Evolutionary conservation across 2,888 invertebrate species (phyloP).

Genomic region (Blomia tropicalis): DNA sequence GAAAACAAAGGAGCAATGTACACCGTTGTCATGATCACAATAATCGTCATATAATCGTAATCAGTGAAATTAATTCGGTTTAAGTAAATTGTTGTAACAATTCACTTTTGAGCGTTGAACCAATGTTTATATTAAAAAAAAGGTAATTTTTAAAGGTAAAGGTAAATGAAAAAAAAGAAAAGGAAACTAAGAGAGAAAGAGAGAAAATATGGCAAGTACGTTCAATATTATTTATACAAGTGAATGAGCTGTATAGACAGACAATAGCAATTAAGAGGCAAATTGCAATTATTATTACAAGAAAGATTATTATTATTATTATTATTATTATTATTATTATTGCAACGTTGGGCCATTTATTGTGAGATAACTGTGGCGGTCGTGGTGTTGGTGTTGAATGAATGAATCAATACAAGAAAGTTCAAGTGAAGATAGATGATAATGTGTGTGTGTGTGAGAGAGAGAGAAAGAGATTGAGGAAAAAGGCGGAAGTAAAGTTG

Average conservation of each 20-base stretch:
- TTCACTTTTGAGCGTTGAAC: too few species aligned
- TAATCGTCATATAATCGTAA: neutral
- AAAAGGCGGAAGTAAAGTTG: neutral
- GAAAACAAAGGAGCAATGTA: too few species aligned
- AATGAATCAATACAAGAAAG: neutral
- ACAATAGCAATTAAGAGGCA: conserved; percentile 11
- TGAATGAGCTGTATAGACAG: neutral
- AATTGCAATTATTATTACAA: neutral
- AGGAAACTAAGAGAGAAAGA: neutral
- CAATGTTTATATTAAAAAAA: neutral
- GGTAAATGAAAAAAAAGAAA: conserved; percentile 4
- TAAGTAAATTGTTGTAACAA: neutral
- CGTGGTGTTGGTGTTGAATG: neutral
- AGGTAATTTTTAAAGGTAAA: neutral
- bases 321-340: conserved; percentile 8
- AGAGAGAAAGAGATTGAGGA: neutral
- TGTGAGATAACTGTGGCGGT: neutral
- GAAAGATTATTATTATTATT: neutral
- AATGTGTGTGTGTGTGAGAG: neutral
- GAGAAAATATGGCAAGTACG: too few species aligned
- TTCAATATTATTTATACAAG: neutral
- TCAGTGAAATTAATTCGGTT: conserved; percentile 7
- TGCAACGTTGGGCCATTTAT: neutral
- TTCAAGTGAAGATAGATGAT: conserved; percentile 7
- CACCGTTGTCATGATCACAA: too few species aligned